phyloP scores from a whole-genome alignment of 2,888 invertebrate genomes.

The Endotricha flammealis region DNA sequence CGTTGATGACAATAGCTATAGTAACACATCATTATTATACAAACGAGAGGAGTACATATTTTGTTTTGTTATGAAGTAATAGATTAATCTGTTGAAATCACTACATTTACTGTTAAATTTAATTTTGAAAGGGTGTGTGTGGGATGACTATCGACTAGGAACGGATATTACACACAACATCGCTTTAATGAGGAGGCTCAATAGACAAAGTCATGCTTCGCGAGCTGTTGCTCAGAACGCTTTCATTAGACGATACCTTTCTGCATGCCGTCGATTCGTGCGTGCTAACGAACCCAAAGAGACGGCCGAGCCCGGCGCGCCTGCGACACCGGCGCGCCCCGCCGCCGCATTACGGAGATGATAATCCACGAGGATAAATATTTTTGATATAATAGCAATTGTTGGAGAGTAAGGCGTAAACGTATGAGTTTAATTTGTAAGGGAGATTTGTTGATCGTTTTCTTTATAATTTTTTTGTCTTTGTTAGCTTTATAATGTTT shows the following conservation, averaged over 20 bases:
- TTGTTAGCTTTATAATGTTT: conserved; percentile 75
- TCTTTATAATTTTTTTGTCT: conserved; percentile 73
- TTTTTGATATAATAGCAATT: conserved; percentile 71
- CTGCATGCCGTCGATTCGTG: conserved; percentile 42
- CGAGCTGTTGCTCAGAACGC: conserved; percentile 48
- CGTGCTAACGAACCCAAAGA: conserved; percentile 61
- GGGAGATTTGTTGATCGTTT: conserved; percentile 75
- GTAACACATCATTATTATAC: conserved; percentile 52
- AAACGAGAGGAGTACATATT: conserved; percentile 53
- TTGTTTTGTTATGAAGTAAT: conserved; percentile 68
- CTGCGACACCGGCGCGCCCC: conserved; percentile 14
- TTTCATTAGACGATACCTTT: conserved; percentile 43
- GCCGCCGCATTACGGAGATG: conserved; percentile 30
- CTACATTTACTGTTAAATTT: conserved; percentile 50
- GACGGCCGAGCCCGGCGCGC: conserved; percentile 24
- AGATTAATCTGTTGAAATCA: conserved; percentile 67
- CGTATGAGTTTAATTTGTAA: conserved; percentile 73
- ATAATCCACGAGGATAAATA: conserved; percentile 44
- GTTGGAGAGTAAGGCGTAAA: conserved; percentile 67
- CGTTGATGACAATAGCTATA: conserved; percentile 60
- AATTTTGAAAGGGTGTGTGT: conserved; percentile 57
- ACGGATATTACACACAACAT: conserved; percentile 45
- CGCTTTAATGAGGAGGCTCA: conserved; percentile 63
- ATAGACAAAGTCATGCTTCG: conserved; percentile 50
- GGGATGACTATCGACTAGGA: conserved; percentile 48